Base-by-base conservation (phyloP, 37 sponge, comb jelly and placozoan genomes). In the Crambe crambe region DNA sequence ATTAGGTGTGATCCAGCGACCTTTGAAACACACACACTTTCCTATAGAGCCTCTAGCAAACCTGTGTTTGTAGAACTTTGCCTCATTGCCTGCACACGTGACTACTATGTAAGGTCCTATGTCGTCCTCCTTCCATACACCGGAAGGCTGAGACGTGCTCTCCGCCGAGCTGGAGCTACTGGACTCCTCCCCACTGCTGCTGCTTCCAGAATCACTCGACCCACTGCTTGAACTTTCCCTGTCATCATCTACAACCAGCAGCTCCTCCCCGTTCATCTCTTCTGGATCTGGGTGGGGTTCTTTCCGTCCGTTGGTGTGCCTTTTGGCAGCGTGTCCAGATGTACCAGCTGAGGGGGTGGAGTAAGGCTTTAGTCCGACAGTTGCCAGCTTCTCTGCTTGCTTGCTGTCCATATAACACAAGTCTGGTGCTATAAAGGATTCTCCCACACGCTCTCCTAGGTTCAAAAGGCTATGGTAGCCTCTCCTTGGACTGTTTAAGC, bases 1-100 rank as follows among this genome's bases (percentile, higher is more conserved):
- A 57, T 96, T 96, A 29, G 94, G 94, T 9, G 97, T 96, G 21
- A 90, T 56, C 97, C 97, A 96, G 10, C 67, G 70, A 8, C 80
- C 82, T 65, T 75, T 72, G 54, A 89, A 96, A 22, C 81, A 59
- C 30, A 96, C 87, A 77, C 97, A 89, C 74, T 73, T 69, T 2
- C 97, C 97, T 34, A 89, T 65, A 34, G 84, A 85, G 20, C 97
- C 97, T 17, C 93, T 67, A n/a, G 87, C 90, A 68, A 96, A 89
- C 38, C 89, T 76, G 41, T 86, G 66, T 2, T 83, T 75, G 79
- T 96, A 87, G 12, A 96, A 82, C 37, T 81, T 80, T 29, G 90
- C 96, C 42, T 83, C 86, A 77, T 88, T 85, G 1, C 80, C 85
- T 10, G 89, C 88, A 63, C 96, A 96, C 21, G 63, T 84, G 3